Evolutionary conservation across 1,140 invertebrate genomes (phyloP), one percentile per base, ranked within the genome.

Genomic region (Ips typographus): DNA sequence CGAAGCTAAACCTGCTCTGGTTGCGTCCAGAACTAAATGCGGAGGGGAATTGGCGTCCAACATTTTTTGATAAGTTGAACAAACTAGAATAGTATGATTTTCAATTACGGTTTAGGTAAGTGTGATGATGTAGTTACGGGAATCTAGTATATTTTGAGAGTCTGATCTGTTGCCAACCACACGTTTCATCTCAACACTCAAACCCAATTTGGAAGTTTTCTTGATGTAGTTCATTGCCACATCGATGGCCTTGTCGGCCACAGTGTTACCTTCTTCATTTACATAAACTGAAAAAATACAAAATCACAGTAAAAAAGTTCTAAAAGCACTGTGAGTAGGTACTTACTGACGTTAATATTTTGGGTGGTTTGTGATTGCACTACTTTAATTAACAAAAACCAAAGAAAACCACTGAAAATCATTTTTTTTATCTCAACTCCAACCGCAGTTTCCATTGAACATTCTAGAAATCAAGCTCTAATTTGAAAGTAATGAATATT

Each of bases 11-110:
- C 91, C 91, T 8, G 86, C 86, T 75, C 87, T 88, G 1, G 93
- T 94, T 5, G 89, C 88, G 77, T 94, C 93, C 65, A 95, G 79
- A 4, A 94, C 85, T 0, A 94, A 78, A 81, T 94, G 90, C 0
- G 93, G 92, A 0, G 84, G 83, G 70, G 85, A 85, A 43, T 86
- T 84, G 1, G 81, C 82, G 6, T 83, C 80, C 61, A 91, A 77
- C 76, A 88, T 86, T 39, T 83, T 83, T 59, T 89, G 86, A 76
- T 91, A 89, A 70, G 85, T 85, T 70, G 84, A 84, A 80, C 91
- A 92, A 78, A 91, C 90, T 90, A 74, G 75, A 77, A 76, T 61
- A 43, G 3, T 6, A 57, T 22, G 22, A 22, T 22, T 22, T 5
- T 2, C 6, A 41, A 51, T 55, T 36, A 56, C 57, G 5, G 5